phyloP scores from a whole-genome alignment of 2,888 invertebrate species.

The Zootermopsis nevadensis region DNA sequence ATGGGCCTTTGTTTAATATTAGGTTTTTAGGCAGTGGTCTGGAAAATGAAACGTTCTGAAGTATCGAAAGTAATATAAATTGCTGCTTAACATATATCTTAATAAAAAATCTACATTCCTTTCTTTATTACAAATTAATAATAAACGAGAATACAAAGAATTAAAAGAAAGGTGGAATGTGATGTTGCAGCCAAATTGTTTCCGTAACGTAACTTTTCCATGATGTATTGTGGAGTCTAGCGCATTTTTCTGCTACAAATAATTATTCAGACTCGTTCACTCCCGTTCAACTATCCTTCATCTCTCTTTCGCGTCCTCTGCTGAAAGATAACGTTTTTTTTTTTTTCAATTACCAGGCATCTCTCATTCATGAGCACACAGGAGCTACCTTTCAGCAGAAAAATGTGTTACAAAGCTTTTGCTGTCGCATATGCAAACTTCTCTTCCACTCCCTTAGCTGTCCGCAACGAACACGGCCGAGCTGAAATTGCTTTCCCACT shows the following conservation, averaged over 20 bases:
- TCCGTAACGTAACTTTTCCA: no score
- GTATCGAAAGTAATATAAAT: no score
- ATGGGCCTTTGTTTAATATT: no score
- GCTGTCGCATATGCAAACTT: not conserved
- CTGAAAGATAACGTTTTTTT: not conserved
- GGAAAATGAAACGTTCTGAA: no score
- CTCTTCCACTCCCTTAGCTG: not conserved
- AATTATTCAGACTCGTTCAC: not conserved
- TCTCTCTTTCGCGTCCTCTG: not conserved
- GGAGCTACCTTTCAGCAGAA: not conserved
- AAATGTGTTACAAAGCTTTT: not conserved
- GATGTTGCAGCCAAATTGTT: no score
- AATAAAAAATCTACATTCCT: no score
- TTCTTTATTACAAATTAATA: no score
- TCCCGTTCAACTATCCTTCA: not conserved
- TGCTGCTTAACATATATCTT: no score
- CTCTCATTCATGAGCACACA: not conserved
- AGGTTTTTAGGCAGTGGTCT: no score
- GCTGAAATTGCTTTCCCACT: not conserved
- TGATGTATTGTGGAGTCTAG: no score
- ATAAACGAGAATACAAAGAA: no score
- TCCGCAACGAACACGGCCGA: not conserved
- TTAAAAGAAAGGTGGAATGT: no score
- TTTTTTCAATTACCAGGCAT: slow-evolving; percentile 14
- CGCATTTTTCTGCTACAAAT: not conserved